These are phyloP conservation scores for Scaptomyza hsui DNA, from an alignment of 1,140 invertebrate species.

Conservation along the genomic window DNA sequence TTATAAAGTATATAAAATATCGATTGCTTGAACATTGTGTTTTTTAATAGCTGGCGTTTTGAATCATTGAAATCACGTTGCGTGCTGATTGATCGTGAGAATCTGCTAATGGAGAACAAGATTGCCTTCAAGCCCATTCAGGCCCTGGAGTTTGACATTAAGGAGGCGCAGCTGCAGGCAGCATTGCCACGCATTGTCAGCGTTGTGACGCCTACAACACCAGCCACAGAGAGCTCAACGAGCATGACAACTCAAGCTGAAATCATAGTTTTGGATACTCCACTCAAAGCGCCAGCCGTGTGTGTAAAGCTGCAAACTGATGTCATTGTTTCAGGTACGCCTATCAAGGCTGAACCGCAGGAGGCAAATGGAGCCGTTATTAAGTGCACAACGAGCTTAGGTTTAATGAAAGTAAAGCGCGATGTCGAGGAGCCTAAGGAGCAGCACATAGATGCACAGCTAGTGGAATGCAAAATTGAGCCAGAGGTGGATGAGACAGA, in stretches of 20 bases:
- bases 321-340: conserved; percentile 21
- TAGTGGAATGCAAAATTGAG: conserved; percentile 16
- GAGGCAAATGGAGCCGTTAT: not conserved
- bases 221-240: not conserved
- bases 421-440: conserved; percentile 1
- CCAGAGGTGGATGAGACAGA: not conserved
- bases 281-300: conserved; percentile 14
- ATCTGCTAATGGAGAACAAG: conserved; percentile 72
- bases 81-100: conserved; percentile 78
- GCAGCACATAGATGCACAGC: not conserved
- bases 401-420: conserved; percentile 14
- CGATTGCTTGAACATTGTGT: not conserved
- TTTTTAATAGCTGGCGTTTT: conserved; percentile 74
- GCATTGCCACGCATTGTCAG: conserved; percentile 67
- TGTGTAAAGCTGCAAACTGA: not conserved
- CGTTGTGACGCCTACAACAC: not conserved
- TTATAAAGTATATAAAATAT: too few relatives aligned
- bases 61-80: conserved; percentile 81
- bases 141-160: conserved; percentile 74
- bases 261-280: conserved; percentile 36
- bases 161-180: conserved; percentile 54
- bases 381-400: not conserved
- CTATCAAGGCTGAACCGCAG: conserved; percentile 5
- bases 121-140: conserved; percentile 68
- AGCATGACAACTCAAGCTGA: conserved; percentile 7